These are phyloP conservation scores for Microcebus lehilahytsara DNA, from an alignment of 2,113 vertebrate genomes.

Conservation along the genomic window DNA sequence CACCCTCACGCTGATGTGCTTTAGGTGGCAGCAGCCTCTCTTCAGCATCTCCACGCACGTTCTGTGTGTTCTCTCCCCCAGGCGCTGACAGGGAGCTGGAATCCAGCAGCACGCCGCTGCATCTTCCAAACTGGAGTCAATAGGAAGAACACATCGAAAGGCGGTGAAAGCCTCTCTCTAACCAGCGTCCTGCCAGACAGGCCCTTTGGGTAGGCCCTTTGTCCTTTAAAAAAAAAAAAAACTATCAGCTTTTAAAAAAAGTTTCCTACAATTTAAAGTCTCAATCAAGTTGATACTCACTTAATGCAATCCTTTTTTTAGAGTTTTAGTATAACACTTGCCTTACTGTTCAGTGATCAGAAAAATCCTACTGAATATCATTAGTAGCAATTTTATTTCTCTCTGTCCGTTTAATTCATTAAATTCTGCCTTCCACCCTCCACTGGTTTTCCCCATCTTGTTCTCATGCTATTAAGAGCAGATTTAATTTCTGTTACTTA, in stretches of 20 bases:
- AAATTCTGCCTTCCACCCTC: slow-evolving; percentile 42
- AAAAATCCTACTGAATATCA: not conserved
- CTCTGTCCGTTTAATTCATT: slow-evolving; percentile 65
- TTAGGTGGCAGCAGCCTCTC: not conserved
- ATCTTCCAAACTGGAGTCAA: slow-evolving; percentile 19
- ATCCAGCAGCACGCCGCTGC: not conserved
- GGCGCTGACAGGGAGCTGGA: not conserved
- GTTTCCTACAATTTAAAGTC: not conserved
- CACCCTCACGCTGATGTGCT: not conserved
- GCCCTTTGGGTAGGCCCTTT: not conserved
- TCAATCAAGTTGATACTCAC: not conserved
- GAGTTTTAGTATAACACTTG: not conserved
- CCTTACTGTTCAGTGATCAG: not conserved
- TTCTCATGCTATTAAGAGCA: slow-evolving; percentile 55
- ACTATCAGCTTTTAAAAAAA: not conserved
- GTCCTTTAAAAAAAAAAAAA: not conserved
- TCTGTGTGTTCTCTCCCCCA: not conserved
- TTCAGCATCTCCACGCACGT: not conserved
- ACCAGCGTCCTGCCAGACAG: not conserved
- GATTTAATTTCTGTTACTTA: slow-evolving; percentile 60
- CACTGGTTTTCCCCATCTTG: slow-evolving; percentile 49
- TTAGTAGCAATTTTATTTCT: slow-evolving; percentile 55
- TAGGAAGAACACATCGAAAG: not conserved
- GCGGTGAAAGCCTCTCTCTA: not conserved
- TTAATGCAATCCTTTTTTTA: not conserved